Evolutionary conservation across 2,888 invertebrate species (phyloP).

Genomic region (Lymantria monacha): DNA sequence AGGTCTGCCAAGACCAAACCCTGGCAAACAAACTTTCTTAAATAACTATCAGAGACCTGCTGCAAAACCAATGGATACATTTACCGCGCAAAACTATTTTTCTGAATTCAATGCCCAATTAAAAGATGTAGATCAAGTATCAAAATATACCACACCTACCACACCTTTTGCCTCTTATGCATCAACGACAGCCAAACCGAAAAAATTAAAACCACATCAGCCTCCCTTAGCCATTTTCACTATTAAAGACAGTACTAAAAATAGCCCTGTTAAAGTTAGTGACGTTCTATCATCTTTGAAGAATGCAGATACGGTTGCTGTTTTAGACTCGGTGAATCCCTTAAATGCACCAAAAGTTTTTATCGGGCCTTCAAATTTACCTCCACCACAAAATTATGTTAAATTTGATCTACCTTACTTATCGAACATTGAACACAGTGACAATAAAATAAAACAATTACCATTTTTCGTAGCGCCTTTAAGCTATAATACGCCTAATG

Average conservation of each 20-base stretch:
- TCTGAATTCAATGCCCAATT: constrained; percentile 58
- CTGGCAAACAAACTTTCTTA: constrained; percentile 44
- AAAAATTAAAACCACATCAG: constrained; percentile 89
- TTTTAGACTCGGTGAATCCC: constrained; percentile 87
- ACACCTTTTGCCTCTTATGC: constrained; percentile 66
- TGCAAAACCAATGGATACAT: constrained; percentile 47
- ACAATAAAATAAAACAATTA: constrained; percentile 87
- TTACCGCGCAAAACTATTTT: constrained; percentile 52
- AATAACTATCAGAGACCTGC: constrained; percentile 53
- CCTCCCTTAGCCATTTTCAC: constrained; percentile 92
- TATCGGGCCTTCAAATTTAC: constrained; percentile 89
- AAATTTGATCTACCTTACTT: constrained; percentile 93
- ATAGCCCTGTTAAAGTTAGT: constrained; percentile 81
- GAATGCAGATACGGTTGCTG: constrained; percentile 88
- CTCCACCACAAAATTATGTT: constrained; percentile 86
- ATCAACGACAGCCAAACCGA: constrained; percentile 72
- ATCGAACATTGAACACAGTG: constrained; percentile 87
- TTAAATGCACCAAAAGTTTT: constrained; percentile 88
- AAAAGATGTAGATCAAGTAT: constrained; percentile 54
- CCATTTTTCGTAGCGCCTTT: constrained; percentile 94
- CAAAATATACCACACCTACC: constrained; percentile 62
- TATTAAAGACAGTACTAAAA: constrained; percentile 74
- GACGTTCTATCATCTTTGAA: constrained; percentile 88
- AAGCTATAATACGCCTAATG: constrained; percentile 91
- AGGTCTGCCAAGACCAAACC: constrained; percentile 45